Base-by-base conservation (phyloP, 2,888 invertebrate species). In the Drosophila falleni region DNA sequence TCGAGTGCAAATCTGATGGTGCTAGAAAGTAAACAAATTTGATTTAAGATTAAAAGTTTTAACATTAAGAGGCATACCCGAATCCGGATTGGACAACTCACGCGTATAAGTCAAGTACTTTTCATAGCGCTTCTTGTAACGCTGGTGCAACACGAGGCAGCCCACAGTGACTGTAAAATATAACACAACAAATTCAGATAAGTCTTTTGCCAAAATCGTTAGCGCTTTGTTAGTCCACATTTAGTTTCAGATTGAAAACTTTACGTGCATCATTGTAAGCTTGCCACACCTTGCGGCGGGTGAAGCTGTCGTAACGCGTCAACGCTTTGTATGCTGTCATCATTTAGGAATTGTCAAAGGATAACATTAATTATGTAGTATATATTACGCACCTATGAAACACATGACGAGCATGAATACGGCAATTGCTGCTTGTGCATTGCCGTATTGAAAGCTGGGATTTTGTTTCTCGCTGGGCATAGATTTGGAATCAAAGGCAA, bases 61-160 rank as follows among this genome's bases (percentile, higher is more conserved):
- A 6, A 2, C 13, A 1, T 29, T 42, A 3, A 3, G 3, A 33
- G 6, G 10, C 78, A 74, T 87, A 92, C 93, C 92, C 65, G 91
- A 84, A 54, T 92, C 92, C n/a, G 93, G 93, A 89, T 93, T 92
- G 16, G 93, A 93, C 6, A 95, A 91, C 68, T 95, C 95, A 16
- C 94, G 94, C 0, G 95, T 93, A n/a, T 95, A 92, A 4, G 94
- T 94, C 67, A 94, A 91, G 90, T 95, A 95, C 80, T 95, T 95
- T n/a, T 95, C 94, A 81, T 95, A 95, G 71, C 96, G 95, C 41
- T 95, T 94, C 51, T 95, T 95, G 90, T 96, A 96, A 37, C 98
- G 94, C 89, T 97, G 96, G 92, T 97, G 97, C 62, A 98, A 92
- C 33, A 97, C 95, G 65, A 98, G 93, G 87, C 97, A 96, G 1